phyloP scores from a whole-genome alignment of 53 echinoderm and acorn worm genomes.

The Temnopleurus reevesii region DNA sequence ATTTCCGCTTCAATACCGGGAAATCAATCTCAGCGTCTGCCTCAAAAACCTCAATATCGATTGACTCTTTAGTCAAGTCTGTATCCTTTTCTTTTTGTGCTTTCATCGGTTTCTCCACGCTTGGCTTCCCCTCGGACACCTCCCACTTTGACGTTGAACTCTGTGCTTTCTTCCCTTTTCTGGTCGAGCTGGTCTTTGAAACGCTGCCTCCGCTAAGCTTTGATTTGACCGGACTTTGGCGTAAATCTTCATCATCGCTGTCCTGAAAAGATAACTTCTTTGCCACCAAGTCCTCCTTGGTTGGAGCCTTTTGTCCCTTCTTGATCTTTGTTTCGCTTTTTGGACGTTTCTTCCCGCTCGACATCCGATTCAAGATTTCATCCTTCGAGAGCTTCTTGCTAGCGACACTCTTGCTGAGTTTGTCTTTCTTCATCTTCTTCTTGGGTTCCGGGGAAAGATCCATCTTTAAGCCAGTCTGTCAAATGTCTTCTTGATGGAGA shows the following conservation, averaged over 20 bases:
- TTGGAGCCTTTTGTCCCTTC: neutral
- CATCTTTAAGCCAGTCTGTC: neutral
- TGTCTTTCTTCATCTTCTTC: constrained; percentile 23
- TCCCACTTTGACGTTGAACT: constrained; percentile 43
- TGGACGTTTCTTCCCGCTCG: constrained; percentile 27
- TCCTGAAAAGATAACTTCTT: constrained; percentile 18
- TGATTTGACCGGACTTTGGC: neutral
- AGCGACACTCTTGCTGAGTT: constrained; percentile 7
- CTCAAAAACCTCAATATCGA: neutral
- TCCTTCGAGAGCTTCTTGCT: neutral
- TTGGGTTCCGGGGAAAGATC: constrained; percentile 1
- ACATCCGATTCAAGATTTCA: constrained; percentile 28
- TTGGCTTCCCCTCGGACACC: neutral
- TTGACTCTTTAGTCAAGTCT: neutral
- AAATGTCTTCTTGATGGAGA: neutral
- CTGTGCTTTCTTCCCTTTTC: neutral
- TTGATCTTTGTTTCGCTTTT: constrained; percentile 24
- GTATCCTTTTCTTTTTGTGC: neutral
- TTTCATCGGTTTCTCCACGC: neutral
- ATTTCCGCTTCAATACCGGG: constrained; percentile 35
- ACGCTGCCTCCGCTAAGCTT: neutral
- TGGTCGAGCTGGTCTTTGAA: neutral
- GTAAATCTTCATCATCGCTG: neutral
- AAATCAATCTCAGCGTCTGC: constrained; percentile 54
- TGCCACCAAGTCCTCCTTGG: neutral